phyloP scores from a whole-genome alignment of 2,113 vertebrate genomes.

The Plotosus lineatus region DNA sequence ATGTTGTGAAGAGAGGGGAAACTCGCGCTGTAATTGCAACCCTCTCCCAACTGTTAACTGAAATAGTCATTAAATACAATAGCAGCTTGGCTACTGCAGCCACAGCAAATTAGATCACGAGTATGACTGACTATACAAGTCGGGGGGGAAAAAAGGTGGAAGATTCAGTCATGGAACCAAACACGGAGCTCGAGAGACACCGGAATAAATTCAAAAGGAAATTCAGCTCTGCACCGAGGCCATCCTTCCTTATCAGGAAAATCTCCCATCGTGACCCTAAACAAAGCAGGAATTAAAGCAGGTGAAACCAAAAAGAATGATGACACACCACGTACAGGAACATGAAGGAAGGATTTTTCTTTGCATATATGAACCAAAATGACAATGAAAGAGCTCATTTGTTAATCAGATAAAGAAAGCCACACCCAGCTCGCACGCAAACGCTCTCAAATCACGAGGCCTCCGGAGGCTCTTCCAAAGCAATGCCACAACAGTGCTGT shows the following conservation, averaged over 20 bases:
- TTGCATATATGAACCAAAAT: slow-evolving; percentile 76
- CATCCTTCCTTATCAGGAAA: slow-evolving; percentile 47
- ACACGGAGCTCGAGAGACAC: background rate
- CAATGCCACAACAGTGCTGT: slow-evolving; percentile 59
- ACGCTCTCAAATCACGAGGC: slow-evolving; percentile 46
- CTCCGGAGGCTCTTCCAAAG: slow-evolving; percentile 38
- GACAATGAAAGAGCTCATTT: slow-evolving; percentile 74
- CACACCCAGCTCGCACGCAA: slow-evolving; percentile 66
- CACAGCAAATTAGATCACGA: slow-evolving; percentile 76
- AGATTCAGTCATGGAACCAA: slow-evolving; percentile 28
- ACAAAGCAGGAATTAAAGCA: slow-evolving; percentile 63
- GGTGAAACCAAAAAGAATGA: slow-evolving; percentile 60
- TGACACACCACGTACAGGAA: slow-evolving; percentile 52
- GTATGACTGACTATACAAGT: slow-evolving; percentile 61
- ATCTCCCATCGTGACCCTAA: slow-evolving; percentile 55
- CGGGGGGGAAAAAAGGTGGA: slow-evolving; percentile 40
- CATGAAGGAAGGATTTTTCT: slow-evolving; percentile 67
- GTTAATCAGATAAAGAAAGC: slow-evolving; percentile 74
- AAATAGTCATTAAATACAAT: slow-evolving; percentile 81
- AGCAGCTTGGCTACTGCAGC: slow-evolving; percentile 76
- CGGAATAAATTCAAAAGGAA: slow-evolving; percentile 15
- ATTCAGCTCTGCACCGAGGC: slow-evolving; percentile 31
- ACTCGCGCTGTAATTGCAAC: slow-evolving; percentile 74
- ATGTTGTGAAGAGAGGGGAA: slow-evolving; percentile 63
- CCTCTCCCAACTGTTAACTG: slow-evolving; percentile 77